Percentiles rank a stretch among this genome's conserved stretches.
Evolutionary conservation across 23 tunicate genomes (phyloP).

Genomic region (Botrylloides violaceus): DNA sequence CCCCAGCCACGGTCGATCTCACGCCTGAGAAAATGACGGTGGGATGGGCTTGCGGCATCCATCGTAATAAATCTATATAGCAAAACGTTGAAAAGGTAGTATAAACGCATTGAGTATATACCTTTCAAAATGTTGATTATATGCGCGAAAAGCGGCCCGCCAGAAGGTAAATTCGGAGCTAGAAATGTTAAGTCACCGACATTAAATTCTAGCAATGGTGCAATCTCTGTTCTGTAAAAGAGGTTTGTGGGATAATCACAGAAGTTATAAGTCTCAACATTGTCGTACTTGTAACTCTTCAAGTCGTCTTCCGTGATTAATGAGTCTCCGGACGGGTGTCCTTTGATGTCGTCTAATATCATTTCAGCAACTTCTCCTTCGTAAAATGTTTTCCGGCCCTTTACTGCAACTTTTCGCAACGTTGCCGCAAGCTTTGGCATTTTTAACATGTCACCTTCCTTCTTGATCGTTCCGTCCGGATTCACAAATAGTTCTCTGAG

Average conservation of each 20-base stretch:
- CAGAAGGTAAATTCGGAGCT: not conserved
- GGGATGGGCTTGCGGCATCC: too few species aligned
- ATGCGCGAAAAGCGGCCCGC: not conserved
- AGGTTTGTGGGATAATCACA: not conserved
- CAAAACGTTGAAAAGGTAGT: too few species aligned
- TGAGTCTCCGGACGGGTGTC: not conserved
- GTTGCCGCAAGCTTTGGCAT: conserved; percentile 52
- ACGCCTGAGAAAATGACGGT: too few species aligned
- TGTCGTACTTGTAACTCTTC: not conserved
- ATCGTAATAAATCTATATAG: too few species aligned
- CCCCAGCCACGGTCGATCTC: too few species aligned
- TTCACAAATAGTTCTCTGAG: not conserved
- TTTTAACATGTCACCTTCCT: conserved; percentile 31
- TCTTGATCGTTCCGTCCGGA: not conserved
- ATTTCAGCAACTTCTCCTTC: conserved; percentile 22
- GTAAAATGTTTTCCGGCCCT: conserved; percentile 45
- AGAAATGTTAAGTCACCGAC: not conserved
- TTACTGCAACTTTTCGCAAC: conserved; percentile 27
- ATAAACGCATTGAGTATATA: too few species aligned
- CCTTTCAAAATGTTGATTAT: not conserved
- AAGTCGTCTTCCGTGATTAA: not conserved
- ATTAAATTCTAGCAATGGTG: not conserved
- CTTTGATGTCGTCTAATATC: conserved; percentile 38
- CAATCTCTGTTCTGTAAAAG: not conserved
- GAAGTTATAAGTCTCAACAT: too few species aligned